These are phyloP conservation scores for Marmota monax DNA, from an alignment of 2,113 vertebrate species.

Conservation along the genomic window DNA sequence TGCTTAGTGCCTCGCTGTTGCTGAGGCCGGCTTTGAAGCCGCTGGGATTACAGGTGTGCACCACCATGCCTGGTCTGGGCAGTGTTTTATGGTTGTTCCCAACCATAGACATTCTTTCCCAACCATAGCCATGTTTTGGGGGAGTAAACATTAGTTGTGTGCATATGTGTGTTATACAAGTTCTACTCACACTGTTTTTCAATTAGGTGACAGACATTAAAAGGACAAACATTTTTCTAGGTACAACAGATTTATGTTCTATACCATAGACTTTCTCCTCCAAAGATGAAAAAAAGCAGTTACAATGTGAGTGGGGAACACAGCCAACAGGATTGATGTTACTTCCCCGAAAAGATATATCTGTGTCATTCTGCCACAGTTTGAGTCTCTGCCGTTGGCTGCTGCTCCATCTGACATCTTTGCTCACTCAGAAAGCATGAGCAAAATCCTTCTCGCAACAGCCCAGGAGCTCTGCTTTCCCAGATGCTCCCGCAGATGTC, in stretches of 20 bases:
- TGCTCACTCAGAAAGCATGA: background rate
- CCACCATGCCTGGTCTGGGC: no score
- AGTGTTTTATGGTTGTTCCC: background rate
- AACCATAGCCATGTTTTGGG: background rate
- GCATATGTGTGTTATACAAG: slow-evolving; percentile 1
- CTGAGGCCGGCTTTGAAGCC: no score
- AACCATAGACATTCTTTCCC: background rate
- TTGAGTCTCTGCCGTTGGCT: background rate
- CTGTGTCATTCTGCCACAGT: background rate
- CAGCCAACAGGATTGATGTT: background rate
- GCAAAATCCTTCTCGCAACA: background rate
- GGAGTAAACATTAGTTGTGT: background rate
- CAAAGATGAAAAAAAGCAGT: background rate
- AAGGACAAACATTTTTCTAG: slow-evolving; percentile 46
- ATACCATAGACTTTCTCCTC: background rate
- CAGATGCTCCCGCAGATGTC: background rate
- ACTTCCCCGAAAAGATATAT: background rate
- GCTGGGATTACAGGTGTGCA: no score
- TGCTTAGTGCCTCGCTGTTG: no score
- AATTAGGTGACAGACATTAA: background rate
- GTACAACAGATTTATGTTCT: slow-evolving; percentile 44
- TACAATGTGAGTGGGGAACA: background rate
- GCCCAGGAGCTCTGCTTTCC: background rate
- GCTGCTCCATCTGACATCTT: background rate
- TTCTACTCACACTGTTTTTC: background rate